Percentiles rank a stretch among this genome's conserved stretches.
These are phyloP conservation scores for Trematomus loennbergii DNA, from an alignment of 2,113 vertebrate species.

Conservation along the genomic window DNA sequence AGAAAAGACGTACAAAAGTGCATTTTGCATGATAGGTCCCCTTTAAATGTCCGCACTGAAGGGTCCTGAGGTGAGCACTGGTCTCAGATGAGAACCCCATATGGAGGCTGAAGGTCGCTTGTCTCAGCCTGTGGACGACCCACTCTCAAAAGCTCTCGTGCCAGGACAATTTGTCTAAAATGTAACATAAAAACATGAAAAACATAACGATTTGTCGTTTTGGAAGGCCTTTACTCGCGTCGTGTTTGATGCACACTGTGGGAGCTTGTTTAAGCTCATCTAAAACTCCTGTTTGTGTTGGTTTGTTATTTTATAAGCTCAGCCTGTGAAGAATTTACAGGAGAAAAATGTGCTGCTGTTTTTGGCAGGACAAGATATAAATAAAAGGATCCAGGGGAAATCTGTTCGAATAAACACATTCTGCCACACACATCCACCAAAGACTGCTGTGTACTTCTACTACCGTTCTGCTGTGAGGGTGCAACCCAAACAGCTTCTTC, in stretches of 20 bases:
- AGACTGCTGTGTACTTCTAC: too few species aligned
- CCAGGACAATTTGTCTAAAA: not conserved
- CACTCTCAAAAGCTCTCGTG: constrained; percentile 6
- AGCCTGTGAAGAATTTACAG: constrained; percentile 1
- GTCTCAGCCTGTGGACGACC: constrained; percentile 42
- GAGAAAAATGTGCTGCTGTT: constrained; percentile 38
- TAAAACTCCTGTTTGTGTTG: constrained; percentile 28
- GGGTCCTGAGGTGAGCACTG: constrained; percentile 58
- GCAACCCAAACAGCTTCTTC: not conserved
- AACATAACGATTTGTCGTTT: not conserved
- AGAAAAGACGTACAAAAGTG: too few species aligned
- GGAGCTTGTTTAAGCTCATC: constrained; percentile 40
- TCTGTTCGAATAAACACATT: too few species aligned
- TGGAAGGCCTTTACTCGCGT: not conserved
- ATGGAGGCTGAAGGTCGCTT: constrained; percentile 33
- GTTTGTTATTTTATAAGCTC: constrained; percentile 34
- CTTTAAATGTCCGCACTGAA: constrained; percentile 40
- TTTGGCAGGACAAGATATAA: constrained; percentile 51
- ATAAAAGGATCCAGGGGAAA: constrained; percentile 39
- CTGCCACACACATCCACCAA: too few species aligned
- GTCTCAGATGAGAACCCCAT: constrained; percentile 47
- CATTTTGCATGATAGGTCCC: too few species aligned
- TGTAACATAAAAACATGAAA: not conserved
- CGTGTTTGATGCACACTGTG: not conserved
- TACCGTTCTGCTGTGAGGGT: constrained; percentile 5